These are phyloP conservation scores for Acrobasis consociella DNA, from an alignment of 2,888 invertebrate genomes.

Conservation along the genomic window DNA sequence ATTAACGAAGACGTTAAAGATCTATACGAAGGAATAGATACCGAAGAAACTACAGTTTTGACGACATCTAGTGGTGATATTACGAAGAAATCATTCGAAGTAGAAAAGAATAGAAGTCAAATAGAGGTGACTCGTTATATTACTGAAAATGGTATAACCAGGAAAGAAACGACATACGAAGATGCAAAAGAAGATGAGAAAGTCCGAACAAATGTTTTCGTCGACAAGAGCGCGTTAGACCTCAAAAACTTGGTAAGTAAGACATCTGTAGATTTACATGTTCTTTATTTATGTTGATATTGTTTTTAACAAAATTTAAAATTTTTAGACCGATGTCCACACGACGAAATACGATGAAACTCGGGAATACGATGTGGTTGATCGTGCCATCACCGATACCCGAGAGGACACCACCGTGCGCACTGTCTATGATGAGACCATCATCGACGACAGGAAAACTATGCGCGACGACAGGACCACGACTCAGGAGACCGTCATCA, in stretches of 20 bases:
- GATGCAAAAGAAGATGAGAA: slow-evolving; percentile 79
- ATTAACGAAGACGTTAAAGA: slow-evolving; percentile 84
- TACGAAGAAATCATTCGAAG: slow-evolving; percentile 71
- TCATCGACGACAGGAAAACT: slow-evolving; percentile 72
- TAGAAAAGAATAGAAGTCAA: slow-evolving; percentile 76
- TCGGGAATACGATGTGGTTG: slow-evolving; percentile 77
- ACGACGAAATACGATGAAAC: slow-evolving; percentile 70
- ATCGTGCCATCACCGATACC: slow-evolving; percentile 75
- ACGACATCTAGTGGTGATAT: slow-evolving; percentile 64
- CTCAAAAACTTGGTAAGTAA: slow-evolving; percentile 78
- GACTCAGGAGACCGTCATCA: slow-evolving; percentile 60
- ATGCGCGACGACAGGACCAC: slow-evolving; percentile 73
- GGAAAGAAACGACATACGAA: slow-evolving; percentile 77
- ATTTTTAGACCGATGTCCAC: slow-evolving; percentile 75
- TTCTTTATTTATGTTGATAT: neutral
- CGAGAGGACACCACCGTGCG: slow-evolving; percentile 69
- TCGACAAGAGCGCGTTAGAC: slow-evolving; percentile 78
- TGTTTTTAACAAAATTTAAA: neutral
- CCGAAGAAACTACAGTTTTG: slow-evolving; percentile 66
- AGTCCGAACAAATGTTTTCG: slow-evolving; percentile 75
- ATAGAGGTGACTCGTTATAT: slow-evolving; percentile 77
- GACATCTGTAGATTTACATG: neutral
- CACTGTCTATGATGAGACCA: slow-evolving; percentile 74
- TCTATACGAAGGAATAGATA: slow-evolving; percentile 72
- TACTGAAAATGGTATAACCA: slow-evolving; percentile 74